Evolutionary conservation across 2,113 vertebrate species (phyloP).

Genomic region (Condylura cristata): DNA sequence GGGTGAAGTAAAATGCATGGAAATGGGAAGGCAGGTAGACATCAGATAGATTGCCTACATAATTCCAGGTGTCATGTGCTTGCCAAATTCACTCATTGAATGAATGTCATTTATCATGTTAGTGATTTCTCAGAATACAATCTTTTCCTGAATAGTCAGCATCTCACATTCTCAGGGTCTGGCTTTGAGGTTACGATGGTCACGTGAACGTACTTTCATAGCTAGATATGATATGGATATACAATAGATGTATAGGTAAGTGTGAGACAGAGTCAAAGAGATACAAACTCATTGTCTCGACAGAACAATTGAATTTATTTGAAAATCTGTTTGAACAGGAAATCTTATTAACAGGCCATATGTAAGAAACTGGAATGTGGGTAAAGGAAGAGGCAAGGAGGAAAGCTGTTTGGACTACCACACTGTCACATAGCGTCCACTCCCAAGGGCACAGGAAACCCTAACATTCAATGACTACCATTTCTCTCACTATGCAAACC

Average conservation of each 20-base stretch:
- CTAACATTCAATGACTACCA: not conserved
- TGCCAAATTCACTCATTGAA: not conserved
- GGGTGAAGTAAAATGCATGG: not conserved
- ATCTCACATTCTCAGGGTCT: not conserved
- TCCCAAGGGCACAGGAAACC: not conserved
- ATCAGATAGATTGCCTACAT: not conserved
- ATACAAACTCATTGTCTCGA: not conserved
- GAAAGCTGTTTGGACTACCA: not conserved
- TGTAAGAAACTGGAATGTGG: not conserved
- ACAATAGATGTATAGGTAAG: not conserved
- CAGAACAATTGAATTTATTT: not conserved
- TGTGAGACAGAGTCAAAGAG: not conserved
- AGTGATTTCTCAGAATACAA: not conserved
- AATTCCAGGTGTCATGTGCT: not conserved
- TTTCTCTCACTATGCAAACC: not conserved
- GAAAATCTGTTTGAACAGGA: not conserved
- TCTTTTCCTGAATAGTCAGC: not conserved
- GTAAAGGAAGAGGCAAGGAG: not conserved
- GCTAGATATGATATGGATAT: not conserved
- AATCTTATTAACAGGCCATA: not conserved
- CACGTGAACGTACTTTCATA: constrained; percentile 15
- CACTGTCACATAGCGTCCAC: not conserved
- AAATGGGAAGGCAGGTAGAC: not conserved
- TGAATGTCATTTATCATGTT: not conserved
- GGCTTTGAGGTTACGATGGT: not conserved